Percentiles rank a stretch among this genome's conserved stretches.
Conservation (phyloP, 2,113 vertebrate species). For the Perca flavescens region DNA sequence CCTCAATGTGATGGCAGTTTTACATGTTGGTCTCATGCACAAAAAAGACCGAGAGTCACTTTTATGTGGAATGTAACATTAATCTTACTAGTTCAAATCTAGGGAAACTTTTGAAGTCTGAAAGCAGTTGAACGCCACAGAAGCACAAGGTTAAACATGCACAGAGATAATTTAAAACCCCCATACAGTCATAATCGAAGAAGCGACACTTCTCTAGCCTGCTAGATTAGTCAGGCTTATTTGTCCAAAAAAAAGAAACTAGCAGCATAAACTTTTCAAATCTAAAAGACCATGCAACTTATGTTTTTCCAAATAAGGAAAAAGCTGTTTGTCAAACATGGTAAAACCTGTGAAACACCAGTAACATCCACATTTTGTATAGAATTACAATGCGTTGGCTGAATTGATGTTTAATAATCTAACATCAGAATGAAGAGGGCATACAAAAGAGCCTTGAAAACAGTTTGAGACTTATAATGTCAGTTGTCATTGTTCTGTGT, state of each 20-base stretch:
- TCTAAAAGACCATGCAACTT: not conserved
- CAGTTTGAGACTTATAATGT: slow-evolving; percentile 24
- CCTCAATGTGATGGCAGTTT: no score
- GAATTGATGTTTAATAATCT: not conserved
- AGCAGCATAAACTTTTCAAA: not conserved
- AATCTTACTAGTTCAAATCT: no score
- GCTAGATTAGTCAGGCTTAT: not conserved
- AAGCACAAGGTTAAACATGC: no score
- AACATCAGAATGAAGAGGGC: not conserved
- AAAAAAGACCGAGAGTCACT: no score
- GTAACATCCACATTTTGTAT: not conserved
- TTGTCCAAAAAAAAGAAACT: not conserved
- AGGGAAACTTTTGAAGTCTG: no score
- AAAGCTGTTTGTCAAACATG: not conserved
- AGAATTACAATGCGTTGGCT: not conserved
- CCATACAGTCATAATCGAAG: no score
- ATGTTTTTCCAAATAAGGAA: not conserved
- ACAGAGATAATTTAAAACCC: no score
- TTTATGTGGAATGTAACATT: no score
- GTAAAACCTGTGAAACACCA: not conserved
- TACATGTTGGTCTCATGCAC: no score
- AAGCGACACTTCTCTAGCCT: no score
- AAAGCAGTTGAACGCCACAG: no score
- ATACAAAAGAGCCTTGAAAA: slow-evolving; percentile 8
- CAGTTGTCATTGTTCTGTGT: slow-evolving; percentile 49